Evolutionary conservation across 2,888 invertebrate species (phyloP), one percentile per base, ranked within the genome.

Genomic region (Chrysodeixis includens): DNA sequence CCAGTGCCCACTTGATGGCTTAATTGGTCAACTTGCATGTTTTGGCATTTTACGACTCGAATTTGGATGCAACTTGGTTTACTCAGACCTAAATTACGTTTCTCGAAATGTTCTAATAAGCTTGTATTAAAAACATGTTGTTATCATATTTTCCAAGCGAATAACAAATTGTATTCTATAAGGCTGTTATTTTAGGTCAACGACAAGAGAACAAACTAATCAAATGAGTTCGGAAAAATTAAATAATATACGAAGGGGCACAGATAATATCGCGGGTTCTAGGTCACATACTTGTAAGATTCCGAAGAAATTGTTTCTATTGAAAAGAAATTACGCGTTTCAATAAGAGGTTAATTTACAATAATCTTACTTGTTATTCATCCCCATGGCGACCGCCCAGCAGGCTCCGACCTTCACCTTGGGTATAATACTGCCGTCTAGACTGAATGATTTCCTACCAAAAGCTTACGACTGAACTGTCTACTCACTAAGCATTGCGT

Each of bases 351-450:
- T 79, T 87, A 87, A 91, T 90, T 88, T 77, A 76, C 76, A 83
- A 83, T 89, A 79, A 85, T 78, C 55, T 70, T 64, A 69, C 66
- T 79, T 54, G 57, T 72, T 70, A 81, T 82, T 87, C 76, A 83
- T 86, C 80, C 76, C 88, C 84, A 88, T 89, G 80, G 91, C 78
- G 86, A 91, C 89, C 71, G 70, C 85, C 64, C 84, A 78, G 79
- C 76, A 76, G 73, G 77, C 76, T 67, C 66, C 79, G 83, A 85
- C 91, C 91, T 92, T 93, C 90, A 91, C 90, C 92, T 90, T 90
- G 86, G 77, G 52, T 76, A 66, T 85, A 86, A 88, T 86, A 79
- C 81, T 79, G 74, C 71, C 84, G 89, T 89, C 90, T 91, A 87
- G 82, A 76, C 76, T 65, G 49, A 61, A 59, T 22, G 32, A 71